Base-by-base conservation (phyloP, 2,113 vertebrate genomes). In the Psittacula cyanocephala region DNA sequence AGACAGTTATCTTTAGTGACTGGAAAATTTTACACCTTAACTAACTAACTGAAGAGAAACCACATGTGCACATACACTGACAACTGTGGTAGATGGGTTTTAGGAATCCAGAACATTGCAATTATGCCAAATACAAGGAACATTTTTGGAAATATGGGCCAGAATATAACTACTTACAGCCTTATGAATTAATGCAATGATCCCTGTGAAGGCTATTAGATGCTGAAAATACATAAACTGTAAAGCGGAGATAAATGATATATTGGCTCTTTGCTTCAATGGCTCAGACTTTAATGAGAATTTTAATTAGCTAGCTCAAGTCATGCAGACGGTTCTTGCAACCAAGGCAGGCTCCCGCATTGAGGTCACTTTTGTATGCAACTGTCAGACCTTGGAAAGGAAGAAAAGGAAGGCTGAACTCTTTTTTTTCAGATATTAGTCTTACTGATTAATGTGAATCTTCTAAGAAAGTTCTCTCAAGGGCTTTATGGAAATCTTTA, bases 251-350 rank as follows among this genome's bases (percentile, higher is more conserved):
- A 96, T 62, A 88, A 91, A 88, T 96, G 28, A 96, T 95, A 62
- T 70, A 94, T 50, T 80, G 88, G 67, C 49, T 91, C 75, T 96
- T 88, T 89, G 87, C 93, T 96, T 93, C 93, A 91, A 72, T 39
- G 67, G 53, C 64, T 91, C 75, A 86, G 62, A 85, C 41, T 80
- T 94, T 88, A 97, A 95, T 88, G 37, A 94, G 85, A 85, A 80
- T 74, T 96, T 95, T 96, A 95, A 95, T 96, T 94, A 96, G 91
- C 19, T 89, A 82, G 70, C 59, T 93, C 78, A 95, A 93, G 49
- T 91, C 89, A 95, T 53, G 84, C 86, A 93, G 86, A 93, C 92
- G 55, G n/a, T 50, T 88, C 50, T 77, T 80, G 50, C 67, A 91
- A 91, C 23, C 4, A 87, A 94, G 50, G 53, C 59, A 89, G 70